Evolutionary conservation across 2,797 vertebrate genomes (phyloP).

Genomic region (Setipinna tenuifilis): DNA sequence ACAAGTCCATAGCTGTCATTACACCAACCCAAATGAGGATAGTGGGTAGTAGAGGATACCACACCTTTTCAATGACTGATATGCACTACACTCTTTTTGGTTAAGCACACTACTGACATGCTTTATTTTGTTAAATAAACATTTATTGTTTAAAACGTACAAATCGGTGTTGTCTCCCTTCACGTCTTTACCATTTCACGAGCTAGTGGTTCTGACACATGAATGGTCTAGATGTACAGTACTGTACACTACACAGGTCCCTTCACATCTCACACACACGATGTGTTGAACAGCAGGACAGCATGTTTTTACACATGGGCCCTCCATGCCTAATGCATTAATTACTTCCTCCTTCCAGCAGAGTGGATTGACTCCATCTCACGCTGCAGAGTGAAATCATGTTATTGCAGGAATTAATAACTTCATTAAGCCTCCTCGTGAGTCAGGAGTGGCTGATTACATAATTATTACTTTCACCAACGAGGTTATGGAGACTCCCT

Average conservation of each 20-base stretch:
- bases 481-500: constrained; percentile 70
- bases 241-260: background rate
- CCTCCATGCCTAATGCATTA: constrained; percentile 43
- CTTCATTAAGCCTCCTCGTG: constrained; percentile 79
- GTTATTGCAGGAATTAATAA: constrained; percentile 83
- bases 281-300: constrained; percentile 19
- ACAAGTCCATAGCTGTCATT: too few species aligned
- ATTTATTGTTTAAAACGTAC: too few species aligned
- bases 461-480: constrained; percentile 73
- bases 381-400: constrained; percentile 70
- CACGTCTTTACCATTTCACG: too few species aligned
- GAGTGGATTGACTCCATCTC: constrained; percentile 64
- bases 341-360: constrained; percentile 54
- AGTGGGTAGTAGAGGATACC: too few species aligned
- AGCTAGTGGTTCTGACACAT: too few species aligned
- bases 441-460: constrained; percentile 76
- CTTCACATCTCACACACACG: background rate
- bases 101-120: too few species aligned
- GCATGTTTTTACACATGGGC: background rate
- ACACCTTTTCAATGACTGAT: too few species aligned
- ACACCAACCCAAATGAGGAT: too few species aligned
- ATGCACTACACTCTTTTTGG: too few species aligned
- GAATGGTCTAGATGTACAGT: too few species aligned
- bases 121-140: too few species aligned
- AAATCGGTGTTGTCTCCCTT: too few species aligned